Evolutionary conservation across 2,888 invertebrate species (phyloP), one percentile per base, ranked within the genome.

Genomic region (Agapetus fuscipes): DNA sequence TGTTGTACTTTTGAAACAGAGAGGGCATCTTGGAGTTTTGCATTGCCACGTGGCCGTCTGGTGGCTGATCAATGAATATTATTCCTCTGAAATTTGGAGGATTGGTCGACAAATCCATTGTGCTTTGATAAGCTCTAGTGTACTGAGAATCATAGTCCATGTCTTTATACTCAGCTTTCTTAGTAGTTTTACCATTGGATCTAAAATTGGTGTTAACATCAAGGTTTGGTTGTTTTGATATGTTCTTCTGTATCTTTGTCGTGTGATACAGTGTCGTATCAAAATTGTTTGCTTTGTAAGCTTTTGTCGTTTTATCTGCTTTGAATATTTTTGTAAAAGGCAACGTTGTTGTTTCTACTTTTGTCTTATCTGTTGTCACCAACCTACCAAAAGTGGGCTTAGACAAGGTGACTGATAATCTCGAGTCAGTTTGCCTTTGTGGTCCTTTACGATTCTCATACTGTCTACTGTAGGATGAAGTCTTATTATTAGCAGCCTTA

Each of bases 1-100:
- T 83, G 49, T 78, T 76, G 58, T 83, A 83, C 52, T 78, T 76
- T 58, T 80, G 79, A 61, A 82, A 83, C 39, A 81, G 67, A 51
- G 73, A 76, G 13, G 80, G 80, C 60, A 82, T 78, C 57, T 78
- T 76, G 35, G 61, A 60, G 45, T 63, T 62, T 36, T 69, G 61
- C 41, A 69, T 65, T 10, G 65, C 60, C 17, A 39, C 32, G 35
- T 48, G 46, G 10, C 42, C 51, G 45, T 61, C 58, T 3, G 58
- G 56, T 1, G 61, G 55, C 12, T 60, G 60, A 34, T 61, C 59
- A 51, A 61, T 52, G 20, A 61, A 54, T 17, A 61, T 61, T 29
- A 60, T 49, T 2, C 60, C 60, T 13, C 59, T 53, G 20, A 48
- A 48, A 32, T 62, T 60, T 10, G 58, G 55, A 47, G 53, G 37